Percentiles rank a stretch among this genome's conserved stretches.
Conservation (phyloP, 2,888 invertebrate species). For the Acrobasis suavella region DNA sequence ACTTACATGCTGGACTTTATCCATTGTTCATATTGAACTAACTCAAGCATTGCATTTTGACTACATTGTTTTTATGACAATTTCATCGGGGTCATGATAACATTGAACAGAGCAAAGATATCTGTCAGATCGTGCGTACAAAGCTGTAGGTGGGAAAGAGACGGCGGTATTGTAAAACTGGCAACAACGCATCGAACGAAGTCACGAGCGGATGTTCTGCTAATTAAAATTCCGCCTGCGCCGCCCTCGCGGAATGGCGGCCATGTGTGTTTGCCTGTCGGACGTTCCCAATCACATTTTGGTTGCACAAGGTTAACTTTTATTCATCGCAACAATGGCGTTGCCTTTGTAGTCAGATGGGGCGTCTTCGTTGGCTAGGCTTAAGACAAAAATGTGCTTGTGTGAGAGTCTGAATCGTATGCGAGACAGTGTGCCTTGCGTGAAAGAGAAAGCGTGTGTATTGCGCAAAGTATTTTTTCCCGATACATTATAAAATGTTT, state of each 20-base stretch:
- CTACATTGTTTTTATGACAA: constrained; percentile 50
- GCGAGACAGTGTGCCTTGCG: constrained; percentile 56
- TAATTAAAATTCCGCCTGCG: constrained; percentile 83
- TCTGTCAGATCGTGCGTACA: constrained; percentile 45
- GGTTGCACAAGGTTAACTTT: constrained; percentile 79
- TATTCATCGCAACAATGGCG: constrained; percentile 58
- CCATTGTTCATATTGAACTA: constrained; percentile 58
- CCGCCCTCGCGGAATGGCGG: constrained; percentile 82
- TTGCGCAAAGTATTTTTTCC: constrained; percentile 62
- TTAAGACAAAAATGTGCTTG: constrained; percentile 56
- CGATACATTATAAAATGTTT: constrained; percentile 54
- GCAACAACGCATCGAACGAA: constrained; percentile 74
- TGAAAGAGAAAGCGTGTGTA: constrained; percentile 57
- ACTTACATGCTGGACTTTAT: constrained; percentile 57
- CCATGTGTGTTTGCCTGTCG: constrained; percentile 74
- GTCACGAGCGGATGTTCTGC: constrained; percentile 82
- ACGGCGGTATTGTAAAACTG: constrained; percentile 59
- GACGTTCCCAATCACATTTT: constrained; percentile 77
- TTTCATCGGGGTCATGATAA: constrained; percentile 46
- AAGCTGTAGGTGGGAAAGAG: constrained; percentile 57
- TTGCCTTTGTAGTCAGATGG: constrained; percentile 49
- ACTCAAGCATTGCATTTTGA: constrained; percentile 34
- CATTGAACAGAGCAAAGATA: constrained; percentile 48
- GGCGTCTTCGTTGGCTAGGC: constrained; percentile 59
- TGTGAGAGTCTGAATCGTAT: constrained; percentile 65